These are phyloP conservation scores for Muraenolepis orangiensis DNA, from an alignment of 2,797 vertebrate species.

Conservation along the genomic window DNA sequence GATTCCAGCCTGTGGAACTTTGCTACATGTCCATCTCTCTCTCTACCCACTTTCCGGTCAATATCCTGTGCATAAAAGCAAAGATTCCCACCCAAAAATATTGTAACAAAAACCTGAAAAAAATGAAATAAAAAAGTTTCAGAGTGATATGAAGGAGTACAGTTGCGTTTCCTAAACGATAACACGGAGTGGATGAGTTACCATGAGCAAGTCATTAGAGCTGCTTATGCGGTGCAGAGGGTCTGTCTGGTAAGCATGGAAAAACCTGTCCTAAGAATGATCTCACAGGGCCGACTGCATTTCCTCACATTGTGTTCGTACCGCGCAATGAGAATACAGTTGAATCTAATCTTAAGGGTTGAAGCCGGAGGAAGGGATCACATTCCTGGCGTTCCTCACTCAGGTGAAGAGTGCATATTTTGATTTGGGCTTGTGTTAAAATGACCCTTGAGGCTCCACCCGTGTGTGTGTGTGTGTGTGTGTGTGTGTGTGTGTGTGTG, in stretches of 20 bases:
- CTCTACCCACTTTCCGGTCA: no score
- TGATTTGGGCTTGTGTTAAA: background rate
- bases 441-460: background rate
- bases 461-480: no score
- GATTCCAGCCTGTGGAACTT: no score
- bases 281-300: background rate
- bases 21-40: no score
- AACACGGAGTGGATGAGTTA: background rate
- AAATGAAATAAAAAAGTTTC: background rate
- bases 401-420: background rate
- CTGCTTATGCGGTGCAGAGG: background rate
- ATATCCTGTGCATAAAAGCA: no score
- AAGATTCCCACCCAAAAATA: no score
- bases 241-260: background rate
- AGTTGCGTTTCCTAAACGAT: background rate
- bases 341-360: background rate
- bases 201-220: background rate
- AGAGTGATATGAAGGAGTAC: no score
- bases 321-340: background rate
- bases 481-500: no score
- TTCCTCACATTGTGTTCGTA: background rate
- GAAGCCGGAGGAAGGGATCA: background rate
- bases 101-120: no score
- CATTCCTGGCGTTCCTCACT: background rate
- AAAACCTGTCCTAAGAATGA: background rate